Percentiles rank a stretch among this genome's conserved stretches.
phyloP scores from a whole-genome alignment of 2,113 vertebrate species.

The Ctenomys sociabilis region DNA sequence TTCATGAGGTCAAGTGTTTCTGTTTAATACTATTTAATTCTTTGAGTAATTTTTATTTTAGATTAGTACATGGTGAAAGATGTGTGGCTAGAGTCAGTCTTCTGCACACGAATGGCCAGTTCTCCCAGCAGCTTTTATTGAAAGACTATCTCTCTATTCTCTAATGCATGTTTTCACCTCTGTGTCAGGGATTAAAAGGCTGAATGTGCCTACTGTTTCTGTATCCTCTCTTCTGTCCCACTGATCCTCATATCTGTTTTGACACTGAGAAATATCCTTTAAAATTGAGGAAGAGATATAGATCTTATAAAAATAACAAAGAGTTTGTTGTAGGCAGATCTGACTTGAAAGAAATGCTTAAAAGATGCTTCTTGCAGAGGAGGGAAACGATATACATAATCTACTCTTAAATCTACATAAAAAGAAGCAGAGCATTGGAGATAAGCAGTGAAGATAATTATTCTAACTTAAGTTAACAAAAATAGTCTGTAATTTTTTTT shows the following conservation, averaged over 20 bases:
- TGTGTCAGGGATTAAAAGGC: neutral
- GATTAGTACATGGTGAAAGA: neutral
- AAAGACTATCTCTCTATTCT: neutral
- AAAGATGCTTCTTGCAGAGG: neutral
- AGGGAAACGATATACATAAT: neutral
- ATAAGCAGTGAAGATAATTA: neutral
- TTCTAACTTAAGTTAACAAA: neutral
- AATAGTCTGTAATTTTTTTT: neutral
- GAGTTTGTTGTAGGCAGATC: neutral
- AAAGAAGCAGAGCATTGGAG: neutral
- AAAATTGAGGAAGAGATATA: neutral
- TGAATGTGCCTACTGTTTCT: neutral
- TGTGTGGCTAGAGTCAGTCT: neutral
- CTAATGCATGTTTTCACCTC: neutral
- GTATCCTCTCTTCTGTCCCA: neutral
- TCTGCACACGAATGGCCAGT: neutral
- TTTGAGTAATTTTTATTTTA: neutral
- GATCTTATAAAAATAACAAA: neutral
- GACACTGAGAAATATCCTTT: neutral
- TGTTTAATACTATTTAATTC: neutral
- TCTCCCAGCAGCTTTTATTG: neutral
- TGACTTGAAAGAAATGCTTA: neutral
- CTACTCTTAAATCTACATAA: neutral
- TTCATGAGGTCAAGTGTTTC: neutral
- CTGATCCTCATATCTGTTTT: neutral